Evolutionary conservation across 1,140 invertebrate genomes (phyloP), one percentile per base, ranked within the genome.

Genomic region (Theocolax elegans): DNA sequence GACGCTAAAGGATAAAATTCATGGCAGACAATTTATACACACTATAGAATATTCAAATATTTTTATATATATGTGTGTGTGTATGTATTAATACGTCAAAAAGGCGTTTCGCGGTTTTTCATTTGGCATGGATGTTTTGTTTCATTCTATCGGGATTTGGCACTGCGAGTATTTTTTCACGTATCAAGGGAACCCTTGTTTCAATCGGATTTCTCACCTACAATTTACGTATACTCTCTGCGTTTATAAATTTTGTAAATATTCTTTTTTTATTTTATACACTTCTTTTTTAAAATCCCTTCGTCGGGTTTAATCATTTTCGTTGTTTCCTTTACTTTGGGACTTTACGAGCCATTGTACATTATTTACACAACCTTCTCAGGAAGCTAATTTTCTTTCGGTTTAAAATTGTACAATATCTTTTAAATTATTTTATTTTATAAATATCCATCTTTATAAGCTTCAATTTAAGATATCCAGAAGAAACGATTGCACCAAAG

Each of bases 71-170:
- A 44, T 44, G 15, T 44, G 15, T 44, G 15, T 44, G 15, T 44
- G 15, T 44, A 44, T 44, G n/a, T 46, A 35, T 19, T 21, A 17
- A 42, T 49, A 49, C 17, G 23, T 53, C 35, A 42, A 60, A 63
- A 54, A 51, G 67, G 35, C 46, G 48, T 58, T 68, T 62, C 35
- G 23, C 46, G 19, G 29, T 31, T 29, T 60, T 49, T 54, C 10
- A 27, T 62, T 68, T 68, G 56, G 46, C 67, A 68, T 53, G 29
- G 15, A 13, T 62, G 25, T 60, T 51, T 29, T 27, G 10, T 48
- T 25, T 62, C 1, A 40, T 25, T 38, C 31, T 62, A 46, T 62
- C 51, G 51, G 51, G 51, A 54, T 62, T 70, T 70, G 67, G 67
- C 67, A 70, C 67, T 64, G 51, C 27, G 27, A 44, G 12, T 19